Conservation (phyloP, 2,888 invertebrate genomes). For the Artemia sinica region DNA sequence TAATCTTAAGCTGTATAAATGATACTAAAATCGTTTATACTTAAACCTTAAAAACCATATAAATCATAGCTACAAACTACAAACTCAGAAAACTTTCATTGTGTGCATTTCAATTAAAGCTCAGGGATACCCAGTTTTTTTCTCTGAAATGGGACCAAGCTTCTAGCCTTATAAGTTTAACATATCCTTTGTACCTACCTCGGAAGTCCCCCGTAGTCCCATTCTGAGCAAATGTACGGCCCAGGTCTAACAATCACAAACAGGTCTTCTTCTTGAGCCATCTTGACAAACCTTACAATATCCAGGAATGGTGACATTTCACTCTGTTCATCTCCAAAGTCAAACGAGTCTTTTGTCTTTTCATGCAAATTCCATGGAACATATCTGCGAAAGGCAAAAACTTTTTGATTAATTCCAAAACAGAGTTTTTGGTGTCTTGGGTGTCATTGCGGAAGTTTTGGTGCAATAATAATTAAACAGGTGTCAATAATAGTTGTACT, state of each 20-base stretch:
- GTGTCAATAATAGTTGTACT: too few relatives aligned
- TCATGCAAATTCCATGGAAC: conserved; percentile 35
- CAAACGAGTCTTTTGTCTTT: conserved; percentile 30
- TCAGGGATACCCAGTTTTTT: too few relatives aligned
- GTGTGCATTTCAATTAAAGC: too few relatives aligned
- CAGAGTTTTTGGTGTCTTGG: neutral
- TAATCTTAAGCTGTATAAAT: too few relatives aligned
- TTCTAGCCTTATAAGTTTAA: neutral
- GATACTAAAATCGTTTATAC: too few relatives aligned
- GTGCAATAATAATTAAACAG: too few relatives aligned
- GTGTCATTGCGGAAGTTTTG: too few relatives aligned
- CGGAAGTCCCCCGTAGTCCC: conserved; percentile 36
- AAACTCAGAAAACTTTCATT: too few relatives aligned
- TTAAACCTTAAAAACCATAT: too few relatives aligned
- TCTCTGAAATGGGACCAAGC: too few relatives aligned
- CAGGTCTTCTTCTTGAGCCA: conserved; percentile 36
- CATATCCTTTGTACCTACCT: conserved; percentile 26
- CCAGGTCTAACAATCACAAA: conserved; percentile 38
- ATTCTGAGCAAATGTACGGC: conserved; percentile 41
- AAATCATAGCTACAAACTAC: too few relatives aligned
- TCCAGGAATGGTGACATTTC: conserved; percentile 30
- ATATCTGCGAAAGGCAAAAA: conserved; percentile 27
- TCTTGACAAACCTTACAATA: conserved; percentile 32
- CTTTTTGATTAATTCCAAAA: neutral
- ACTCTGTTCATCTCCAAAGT: conserved; percentile 31